A percentile compares a stretch with the other conserved stretches of the same genome.
These are phyloP conservation scores for Chauna torquata DNA, from an alignment of 2,113 vertebrate species.

Conservation along the genomic window DNA sequence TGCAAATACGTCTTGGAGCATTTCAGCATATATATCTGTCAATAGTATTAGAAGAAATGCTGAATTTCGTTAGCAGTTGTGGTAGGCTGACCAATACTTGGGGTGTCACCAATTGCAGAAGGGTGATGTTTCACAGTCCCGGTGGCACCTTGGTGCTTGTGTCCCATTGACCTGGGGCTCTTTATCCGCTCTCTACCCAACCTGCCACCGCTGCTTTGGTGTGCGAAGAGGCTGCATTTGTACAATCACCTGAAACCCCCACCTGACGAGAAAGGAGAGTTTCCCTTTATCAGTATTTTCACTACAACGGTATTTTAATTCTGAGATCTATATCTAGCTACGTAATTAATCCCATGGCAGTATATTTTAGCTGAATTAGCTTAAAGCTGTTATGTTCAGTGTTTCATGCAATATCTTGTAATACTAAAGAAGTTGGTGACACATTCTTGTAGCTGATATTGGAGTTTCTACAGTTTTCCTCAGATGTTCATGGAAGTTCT, in stretches of 20 bases:
- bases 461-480: slow-evolving; percentile 65
- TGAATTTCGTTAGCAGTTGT: neutral
- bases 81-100: neutral
- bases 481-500: slow-evolving; percentile 67
- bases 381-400: neutral
- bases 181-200: neutral
- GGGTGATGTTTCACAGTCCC: neutral
- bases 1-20: neutral
- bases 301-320: neutral
- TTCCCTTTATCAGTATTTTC: neutral
- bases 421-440: neutral
- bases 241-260: neutral
- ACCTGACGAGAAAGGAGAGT: neutral
- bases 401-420: neutral
- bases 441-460: neutral
- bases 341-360: neutral
- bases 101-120: neutral
- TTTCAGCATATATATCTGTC: neutral
- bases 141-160: neutral
- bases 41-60: neutral
- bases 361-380: neutral
- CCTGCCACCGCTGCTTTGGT: neutral
- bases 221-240: neutral
- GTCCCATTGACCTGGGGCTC: neutral
- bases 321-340: neutral